These are phyloP conservation scores for Columbina picui DNA, from an alignment of 2,113 vertebrate genomes.

Conservation along the genomic window DNA sequence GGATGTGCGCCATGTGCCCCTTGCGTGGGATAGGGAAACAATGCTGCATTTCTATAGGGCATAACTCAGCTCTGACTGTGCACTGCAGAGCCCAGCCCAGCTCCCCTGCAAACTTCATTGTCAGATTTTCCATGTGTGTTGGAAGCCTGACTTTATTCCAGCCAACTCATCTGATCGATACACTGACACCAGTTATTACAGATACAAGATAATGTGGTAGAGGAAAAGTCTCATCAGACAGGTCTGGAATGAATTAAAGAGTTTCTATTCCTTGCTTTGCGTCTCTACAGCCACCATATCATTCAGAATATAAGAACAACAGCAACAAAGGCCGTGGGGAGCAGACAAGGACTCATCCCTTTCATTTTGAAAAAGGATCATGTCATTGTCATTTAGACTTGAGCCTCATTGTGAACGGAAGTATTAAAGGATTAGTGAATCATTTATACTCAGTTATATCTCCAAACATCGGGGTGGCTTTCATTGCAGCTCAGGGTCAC, in stretches of 20 bases:
- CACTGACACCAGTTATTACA: not conserved
- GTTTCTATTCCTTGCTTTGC: not conserved
- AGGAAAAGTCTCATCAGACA: not conserved
- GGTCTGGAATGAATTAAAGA: not conserved
- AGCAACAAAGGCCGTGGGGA: not conserved
- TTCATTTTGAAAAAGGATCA: not conserved
- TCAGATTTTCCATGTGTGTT: not conserved
- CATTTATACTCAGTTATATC: slow-evolving; percentile 25
- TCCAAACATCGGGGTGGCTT: not conserved
- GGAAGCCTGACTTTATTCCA: not conserved
- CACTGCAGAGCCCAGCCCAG: not conserved
- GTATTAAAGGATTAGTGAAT: slow-evolving; percentile 67
- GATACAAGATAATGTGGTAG: not conserved
- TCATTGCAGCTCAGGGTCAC: slow-evolving; percentile 9
- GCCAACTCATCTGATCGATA: not conserved
- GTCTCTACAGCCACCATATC: not conserved
- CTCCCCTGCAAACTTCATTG: not conserved
- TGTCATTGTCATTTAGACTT: slow-evolving; percentile 56
- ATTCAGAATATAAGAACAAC: not conserved
- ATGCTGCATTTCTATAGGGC: not conserved
- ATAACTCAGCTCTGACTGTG: not conserved
- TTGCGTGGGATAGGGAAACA: not conserved
- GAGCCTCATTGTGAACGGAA: slow-evolving; percentile 26
- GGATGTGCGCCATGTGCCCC: not conserved
- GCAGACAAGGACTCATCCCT: not conserved